Percentiles rank a stretch among this genome's conserved stretches.
Conservation (phyloP, 1,140 invertebrate genomes). For the Bombus superbus region DNA sequence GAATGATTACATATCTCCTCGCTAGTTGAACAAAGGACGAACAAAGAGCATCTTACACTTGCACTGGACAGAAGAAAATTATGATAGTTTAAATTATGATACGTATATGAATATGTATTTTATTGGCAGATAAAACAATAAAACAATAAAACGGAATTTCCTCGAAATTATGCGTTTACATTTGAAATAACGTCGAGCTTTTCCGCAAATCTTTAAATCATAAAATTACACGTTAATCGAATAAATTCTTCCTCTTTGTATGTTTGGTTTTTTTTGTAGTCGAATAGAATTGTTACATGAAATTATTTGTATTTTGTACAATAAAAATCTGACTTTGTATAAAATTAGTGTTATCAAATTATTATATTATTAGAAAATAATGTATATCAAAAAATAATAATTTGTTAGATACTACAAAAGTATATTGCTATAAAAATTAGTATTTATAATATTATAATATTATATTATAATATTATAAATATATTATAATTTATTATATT, state of each 20-base stretch:
- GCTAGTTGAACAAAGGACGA: neutral
- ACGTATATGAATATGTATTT: slow-evolving; percentile 15
- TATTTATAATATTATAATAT: no score
- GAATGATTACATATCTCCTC: neutral
- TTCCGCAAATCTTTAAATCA: neutral
- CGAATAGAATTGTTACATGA: neutral
- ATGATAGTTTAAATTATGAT: neutral
- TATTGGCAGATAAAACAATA: slow-evolving; percentile 1
- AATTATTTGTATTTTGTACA: no score
- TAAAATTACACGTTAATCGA: neutral
- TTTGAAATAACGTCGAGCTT: neutral
- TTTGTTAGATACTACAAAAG: neutral
- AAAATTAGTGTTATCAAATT: no score
- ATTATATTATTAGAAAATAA: neutral
- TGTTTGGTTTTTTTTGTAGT: neutral
- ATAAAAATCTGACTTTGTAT: no score
- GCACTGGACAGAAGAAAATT: neutral
- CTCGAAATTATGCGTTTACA: neutral
- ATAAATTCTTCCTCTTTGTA: no score
- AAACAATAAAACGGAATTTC: neutral
- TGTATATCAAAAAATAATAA: neutral
- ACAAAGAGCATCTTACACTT: slow-evolving; percentile 3
- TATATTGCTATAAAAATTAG: neutral
- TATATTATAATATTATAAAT: no score
- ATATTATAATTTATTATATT: no score